These are phyloP conservation scores for Anoplolepis gracilipes DNA, from an alignment of 1,140 invertebrate genomes.

Conservation along the genomic window DNA sequence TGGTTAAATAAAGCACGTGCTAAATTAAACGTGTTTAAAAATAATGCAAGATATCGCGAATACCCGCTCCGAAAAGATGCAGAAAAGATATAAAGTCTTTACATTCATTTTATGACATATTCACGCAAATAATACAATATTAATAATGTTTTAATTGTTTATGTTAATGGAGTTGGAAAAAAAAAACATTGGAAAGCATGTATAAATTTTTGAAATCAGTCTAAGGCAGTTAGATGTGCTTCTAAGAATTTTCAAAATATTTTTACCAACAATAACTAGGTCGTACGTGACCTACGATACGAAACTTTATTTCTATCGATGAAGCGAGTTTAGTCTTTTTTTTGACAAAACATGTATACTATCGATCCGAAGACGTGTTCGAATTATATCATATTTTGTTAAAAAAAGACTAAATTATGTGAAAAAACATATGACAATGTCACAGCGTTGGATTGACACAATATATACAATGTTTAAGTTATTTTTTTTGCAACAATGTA, in stretches of 20 bases:
- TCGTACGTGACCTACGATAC: slow-evolving; percentile 46
- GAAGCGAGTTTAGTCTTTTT: background rate
- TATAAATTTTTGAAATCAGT: slow-evolving; percentile 32
- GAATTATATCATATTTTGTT: slow-evolving; percentile 16
- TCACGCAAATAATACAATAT: background rate
- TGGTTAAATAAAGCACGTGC: slow-evolving; percentile 26
- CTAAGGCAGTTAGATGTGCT: slow-evolving; percentile 1
- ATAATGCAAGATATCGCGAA: background rate
- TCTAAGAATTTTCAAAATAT: slow-evolving; percentile 47
- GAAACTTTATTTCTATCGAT: slow-evolving; percentile 42
- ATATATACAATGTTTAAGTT: background rate
- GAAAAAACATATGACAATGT: background rate
- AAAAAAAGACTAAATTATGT: slow-evolving; percentile 21
- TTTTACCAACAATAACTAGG: slow-evolving; percentile 42
- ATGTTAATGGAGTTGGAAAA: background rate
- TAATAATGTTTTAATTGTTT: slow-evolving; percentile 2
- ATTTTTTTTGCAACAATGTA: too few species aligned
- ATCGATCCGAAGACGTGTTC: background rate
- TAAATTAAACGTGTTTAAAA: slow-evolving; percentile 29
- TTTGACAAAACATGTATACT: too few species aligned
- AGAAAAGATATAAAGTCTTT: background rate
- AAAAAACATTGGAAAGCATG: background rate
- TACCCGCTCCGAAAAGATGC: background rate
- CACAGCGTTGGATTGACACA: background rate
- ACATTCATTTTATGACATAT: background rate